A percentile compares a stretch with the other conserved stretches of the same genome.
Evolutionary conservation across 2,888 invertebrate genomes (phyloP).

Genomic region (Scelioninae gen. 2): DNA sequence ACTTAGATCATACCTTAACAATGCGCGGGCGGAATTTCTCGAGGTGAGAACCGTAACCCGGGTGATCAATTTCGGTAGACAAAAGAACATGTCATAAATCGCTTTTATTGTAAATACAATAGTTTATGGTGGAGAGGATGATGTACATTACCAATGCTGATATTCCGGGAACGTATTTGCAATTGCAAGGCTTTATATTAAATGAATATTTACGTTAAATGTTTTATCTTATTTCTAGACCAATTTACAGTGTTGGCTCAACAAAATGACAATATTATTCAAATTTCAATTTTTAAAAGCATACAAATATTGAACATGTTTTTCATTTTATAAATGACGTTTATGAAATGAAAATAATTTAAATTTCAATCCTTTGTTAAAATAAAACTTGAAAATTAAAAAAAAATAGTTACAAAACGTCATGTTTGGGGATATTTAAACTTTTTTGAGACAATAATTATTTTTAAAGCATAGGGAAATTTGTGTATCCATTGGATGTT

Average conservation of each 20-base stretch:
- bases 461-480: too few species aligned
- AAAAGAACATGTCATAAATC: constrained; percentile 37
- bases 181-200: constrained; percentile 55
- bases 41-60: constrained; percentile 68
- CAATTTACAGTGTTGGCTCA: constrained; percentile 29
- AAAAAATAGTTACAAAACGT: too few species aligned
- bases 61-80: constrained; percentile 10
- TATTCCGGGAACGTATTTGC: constrained; percentile 59
- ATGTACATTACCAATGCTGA: constrained; percentile 54
- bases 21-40: constrained; percentile 71
- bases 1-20: constrained; percentile 71
- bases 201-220: constrained; percentile 43
- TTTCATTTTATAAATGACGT: constrained; percentile 10
- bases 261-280: constrained; percentile 12
- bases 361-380: too few species aligned
- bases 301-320: neutral
- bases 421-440: too few species aligned
- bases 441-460: too few species aligned
- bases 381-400: too few species aligned
- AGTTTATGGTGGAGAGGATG: constrained; percentile 42
- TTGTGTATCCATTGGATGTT: neutral
- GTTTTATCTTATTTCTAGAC: constrained; percentile 29
- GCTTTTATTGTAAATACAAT: constrained; percentile 57
- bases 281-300: too few species aligned
- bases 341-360: constrained; percentile 15